phyloP scores from a whole-genome alignment of 2,888 invertebrate genomes.

The Cerastoderma edule region DNA sequence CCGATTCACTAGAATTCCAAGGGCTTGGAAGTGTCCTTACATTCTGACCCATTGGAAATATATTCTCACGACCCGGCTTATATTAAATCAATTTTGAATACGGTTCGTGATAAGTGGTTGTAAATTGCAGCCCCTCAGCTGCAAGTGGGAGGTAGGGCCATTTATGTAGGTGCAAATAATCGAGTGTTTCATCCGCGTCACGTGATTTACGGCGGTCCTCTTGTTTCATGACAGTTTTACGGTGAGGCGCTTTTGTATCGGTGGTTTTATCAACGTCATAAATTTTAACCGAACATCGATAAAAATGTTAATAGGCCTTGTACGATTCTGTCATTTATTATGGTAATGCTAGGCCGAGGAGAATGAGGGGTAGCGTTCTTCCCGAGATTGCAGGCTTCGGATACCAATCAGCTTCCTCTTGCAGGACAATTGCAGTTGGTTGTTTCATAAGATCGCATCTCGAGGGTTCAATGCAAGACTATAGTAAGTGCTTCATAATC shows the following conservation, averaged over 20 bases:
- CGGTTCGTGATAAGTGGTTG: slow-evolving; percentile 54
- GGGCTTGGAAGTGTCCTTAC: too few species aligned
- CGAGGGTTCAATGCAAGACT: too few species aligned
- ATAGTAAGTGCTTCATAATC: too few species aligned
- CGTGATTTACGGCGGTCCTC: slow-evolving; percentile 52
- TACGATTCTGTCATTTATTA: slow-evolving; percentile 63
- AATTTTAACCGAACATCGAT: slow-evolving; percentile 63
- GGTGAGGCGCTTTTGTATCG: slow-evolving; percentile 51
- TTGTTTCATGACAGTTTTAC: slow-evolving; percentile 60
- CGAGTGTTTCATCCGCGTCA: slow-evolving; percentile 58
- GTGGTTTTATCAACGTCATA: slow-evolving; percentile 61
- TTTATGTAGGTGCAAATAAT: slow-evolving; percentile 63
- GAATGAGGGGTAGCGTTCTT: too few species aligned
- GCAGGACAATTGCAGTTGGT: too few species aligned
- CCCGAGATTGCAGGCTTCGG: too few species aligned
- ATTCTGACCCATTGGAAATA: too few species aligned
- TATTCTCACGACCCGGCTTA: too few species aligned
- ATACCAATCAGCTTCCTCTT: too few species aligned
- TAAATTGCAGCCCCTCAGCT: slow-evolving; percentile 59
- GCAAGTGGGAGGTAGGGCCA: slow-evolving; percentile 58
- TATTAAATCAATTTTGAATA: slow-evolving; percentile 61
- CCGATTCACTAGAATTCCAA: too few species aligned
- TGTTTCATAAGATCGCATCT: too few species aligned
- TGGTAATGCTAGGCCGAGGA: slow-evolving; percentile 56
- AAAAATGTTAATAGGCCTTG: slow-evolving; percentile 62